Base-by-base conservation (phyloP, 92 coral and sea anemone species). In the Phenganax stokvisi region DNA sequence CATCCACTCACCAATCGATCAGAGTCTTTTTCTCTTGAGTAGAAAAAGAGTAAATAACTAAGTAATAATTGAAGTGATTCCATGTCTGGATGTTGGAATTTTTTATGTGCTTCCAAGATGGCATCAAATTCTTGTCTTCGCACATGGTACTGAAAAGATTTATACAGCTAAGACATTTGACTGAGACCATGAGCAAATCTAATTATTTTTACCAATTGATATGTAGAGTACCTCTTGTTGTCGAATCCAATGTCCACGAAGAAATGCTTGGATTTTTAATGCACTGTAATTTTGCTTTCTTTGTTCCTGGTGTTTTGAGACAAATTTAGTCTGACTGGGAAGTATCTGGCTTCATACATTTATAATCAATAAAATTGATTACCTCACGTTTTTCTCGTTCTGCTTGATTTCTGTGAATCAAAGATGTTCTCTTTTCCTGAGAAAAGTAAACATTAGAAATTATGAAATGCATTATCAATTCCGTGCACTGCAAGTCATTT, bases 381-480 rank as follows among this genome's bases (percentile, higher is more conserved):
- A 93, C 97, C 92, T 93, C 97, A 85, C 97, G 83, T 74, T 84
- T 89, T 71, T 90, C 92, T 77, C 98, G 85, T 75, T 92, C 98
- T 68, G 86, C 88, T 28, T 94, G 98, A 27, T 91, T 89, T 85
- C 98, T 90, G 84, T 89, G 93, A 60, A 94, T 89, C 57, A 94
- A 85, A 54, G 92, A 91, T 37, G 90, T 74, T 80, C 92, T 90
- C 81, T 92, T 80, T 77, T 94, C 97, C 98, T 94, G 53, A 12
- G 29, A 44, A 12, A 53, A 72, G 6, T 37, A 5, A 37, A 5
- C 47, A 37, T 37, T 17, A 65, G 10, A 65, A 65, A 65, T 65
- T 10, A 65, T 65, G 17, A 65, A 17, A 1, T 65, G 28, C 71
- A 65, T 10, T 65, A 2, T 11, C 25, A 10, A 65, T 6, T 37